phyloP scores from a whole-genome alignment of 2,797 vertebrate genomes.

The Sparus aurata region DNA sequence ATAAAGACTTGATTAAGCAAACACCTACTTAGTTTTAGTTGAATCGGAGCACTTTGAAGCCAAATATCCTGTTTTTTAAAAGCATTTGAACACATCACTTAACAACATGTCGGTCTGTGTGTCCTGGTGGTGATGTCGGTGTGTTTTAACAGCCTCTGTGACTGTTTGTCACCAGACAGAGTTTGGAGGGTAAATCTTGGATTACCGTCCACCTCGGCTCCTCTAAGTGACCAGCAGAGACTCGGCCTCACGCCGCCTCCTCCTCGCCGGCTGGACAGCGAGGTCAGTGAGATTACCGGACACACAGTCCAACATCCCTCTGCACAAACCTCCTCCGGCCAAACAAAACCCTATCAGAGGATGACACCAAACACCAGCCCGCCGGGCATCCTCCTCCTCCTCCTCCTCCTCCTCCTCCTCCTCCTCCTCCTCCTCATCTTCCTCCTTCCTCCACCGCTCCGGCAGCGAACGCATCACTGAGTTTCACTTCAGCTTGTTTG shows the following conservation, averaged over 20 bases:
- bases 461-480: slow-evolving; percentile 65
- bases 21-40: too few species aligned
- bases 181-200: slow-evolving; percentile 8
- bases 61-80: too few species aligned
- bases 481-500: slow-evolving; percentile 70
- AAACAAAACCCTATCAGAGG: slow-evolving; percentile 67
- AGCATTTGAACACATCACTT: too few species aligned
- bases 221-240: slow-evolving; percentile 18
- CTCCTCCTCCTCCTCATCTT: slow-evolving; percentile 24
- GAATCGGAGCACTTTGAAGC: too few species aligned
- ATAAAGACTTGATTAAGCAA: too few species aligned
- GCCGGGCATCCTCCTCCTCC: slow-evolving; percentile 55
- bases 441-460: slow-evolving; percentile 41
- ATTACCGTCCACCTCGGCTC: neutral
- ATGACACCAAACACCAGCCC: slow-evolving; percentile 61
- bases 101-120: neutral
- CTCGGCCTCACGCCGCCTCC: slow-evolving; percentile 16
- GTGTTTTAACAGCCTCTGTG: neutral
- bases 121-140: neutral
- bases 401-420: slow-evolving; percentile 43
- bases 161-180: neutral
- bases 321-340: slow-evolving; percentile 57
- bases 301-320: slow-evolving; percentile 53
- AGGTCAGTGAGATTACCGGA: slow-evolving; percentile 65
- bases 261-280: slow-evolving; percentile 44